Percentiles rank a stretch among this genome's conserved stretches.
Conservation (phyloP, 2,888 invertebrate genomes). For the Amorpha juglandis region DNA sequence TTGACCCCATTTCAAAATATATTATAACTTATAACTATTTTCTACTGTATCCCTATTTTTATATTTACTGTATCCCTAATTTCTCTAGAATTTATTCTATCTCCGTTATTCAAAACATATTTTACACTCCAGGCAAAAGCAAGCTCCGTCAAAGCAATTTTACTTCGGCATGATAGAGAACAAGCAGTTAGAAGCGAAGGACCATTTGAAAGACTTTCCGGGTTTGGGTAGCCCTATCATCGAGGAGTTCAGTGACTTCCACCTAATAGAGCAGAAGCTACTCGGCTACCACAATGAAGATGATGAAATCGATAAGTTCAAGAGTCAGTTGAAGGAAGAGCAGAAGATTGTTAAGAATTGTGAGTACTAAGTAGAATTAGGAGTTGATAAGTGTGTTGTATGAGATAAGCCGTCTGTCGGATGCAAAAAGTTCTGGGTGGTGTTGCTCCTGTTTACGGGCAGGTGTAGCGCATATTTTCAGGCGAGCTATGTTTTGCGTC, state of each 20-base stretch:
- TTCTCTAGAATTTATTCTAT: too few relatives aligned
- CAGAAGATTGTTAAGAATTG: conserved; percentile 64
- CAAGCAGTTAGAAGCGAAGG: conserved; percentile 61
- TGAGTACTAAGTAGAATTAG: neutral
- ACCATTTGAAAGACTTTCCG: conserved; percentile 74
- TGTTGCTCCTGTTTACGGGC: too few relatives aligned
- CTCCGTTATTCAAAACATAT: too few relatives aligned
- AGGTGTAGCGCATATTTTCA: too few relatives aligned
- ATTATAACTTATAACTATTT: neutral
- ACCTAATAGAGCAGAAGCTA: conserved; percentile 74
- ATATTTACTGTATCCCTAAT: too few relatives aligned
- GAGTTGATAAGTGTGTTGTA: too few relatives aligned
- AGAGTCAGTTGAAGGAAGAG: conserved; percentile 68
- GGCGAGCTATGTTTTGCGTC: too few relatives aligned
- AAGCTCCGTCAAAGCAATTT: conserved; percentile 83
- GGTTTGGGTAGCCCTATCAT: conserved; percentile 77
- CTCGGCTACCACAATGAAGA: conserved; percentile 75
- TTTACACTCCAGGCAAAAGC: conserved; percentile 55
- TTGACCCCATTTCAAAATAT: neutral
- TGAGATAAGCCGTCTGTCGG: too few relatives aligned
- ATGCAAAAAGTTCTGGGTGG: too few relatives aligned
- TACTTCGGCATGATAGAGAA: conserved; percentile 91
- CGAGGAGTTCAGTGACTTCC: conserved; percentile 75
- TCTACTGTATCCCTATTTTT: too few relatives aligned
- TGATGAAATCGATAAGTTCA: conserved; percentile 72